phyloP scores from a whole-genome alignment of 2,113 vertebrate species.

The Marcusenius ussheri region DNA sequence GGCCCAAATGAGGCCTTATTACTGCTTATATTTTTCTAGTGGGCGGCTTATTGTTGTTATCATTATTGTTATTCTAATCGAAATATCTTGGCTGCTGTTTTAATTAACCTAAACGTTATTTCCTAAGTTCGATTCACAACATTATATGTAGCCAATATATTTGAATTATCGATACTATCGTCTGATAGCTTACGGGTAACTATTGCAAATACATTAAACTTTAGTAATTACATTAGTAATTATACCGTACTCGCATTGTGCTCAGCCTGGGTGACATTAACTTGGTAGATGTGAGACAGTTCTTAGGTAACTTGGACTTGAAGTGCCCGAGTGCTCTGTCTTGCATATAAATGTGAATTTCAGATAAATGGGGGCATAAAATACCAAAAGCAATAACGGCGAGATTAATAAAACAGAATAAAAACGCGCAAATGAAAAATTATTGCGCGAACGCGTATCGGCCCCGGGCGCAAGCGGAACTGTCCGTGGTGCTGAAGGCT shows the following conservation, averaged over 20 bases:
- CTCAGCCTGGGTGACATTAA: not conserved
- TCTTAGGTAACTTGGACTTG: not conserved
- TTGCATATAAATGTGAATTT: not conserved
- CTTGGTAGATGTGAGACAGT: not conserved
- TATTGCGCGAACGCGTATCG: not conserved
- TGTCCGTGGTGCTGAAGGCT: constrained; percentile 58
- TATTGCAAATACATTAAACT: not conserved
- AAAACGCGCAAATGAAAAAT: not conserved
- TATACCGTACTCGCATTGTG: not conserved
- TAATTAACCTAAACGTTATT: not conserved
- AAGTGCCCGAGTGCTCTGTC: not conserved
- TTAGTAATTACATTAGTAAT: too few species aligned
- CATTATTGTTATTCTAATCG: not conserved
- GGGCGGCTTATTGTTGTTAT: not conserved
- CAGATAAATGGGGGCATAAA: not conserved
- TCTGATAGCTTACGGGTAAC: not conserved
- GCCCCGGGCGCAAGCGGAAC: constrained; percentile 22
- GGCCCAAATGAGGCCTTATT: not conserved
- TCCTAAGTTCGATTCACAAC: not conserved
- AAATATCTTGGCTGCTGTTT: not conserved
- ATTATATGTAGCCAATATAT: not conserved
- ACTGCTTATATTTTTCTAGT: not conserved
- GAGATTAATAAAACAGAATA: constrained; percentile 1
- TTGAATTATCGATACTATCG: not conserved
- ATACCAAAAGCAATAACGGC: not conserved